Percentiles rank a stretch among this genome's conserved stretches.
phyloP scores from a whole-genome alignment of 2,888 invertebrate species.

The Apomyelois bistriatella region DNA sequence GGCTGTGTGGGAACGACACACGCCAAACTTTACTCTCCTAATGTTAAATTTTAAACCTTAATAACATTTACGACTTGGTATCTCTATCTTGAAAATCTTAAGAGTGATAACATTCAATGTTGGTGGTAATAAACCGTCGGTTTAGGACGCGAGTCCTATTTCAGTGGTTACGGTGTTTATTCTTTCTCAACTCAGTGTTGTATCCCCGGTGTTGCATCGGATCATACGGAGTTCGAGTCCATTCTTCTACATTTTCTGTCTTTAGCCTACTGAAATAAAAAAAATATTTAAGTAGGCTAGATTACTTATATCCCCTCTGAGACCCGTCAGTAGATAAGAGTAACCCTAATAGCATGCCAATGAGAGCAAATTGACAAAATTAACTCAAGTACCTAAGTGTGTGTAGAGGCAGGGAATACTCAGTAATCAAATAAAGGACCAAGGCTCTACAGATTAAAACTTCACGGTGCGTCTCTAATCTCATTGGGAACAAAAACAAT shows the following conservation, averaged over 20 bases:
- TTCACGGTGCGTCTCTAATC: conserved; percentile 62
- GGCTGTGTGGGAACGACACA: conserved; percentile 69
- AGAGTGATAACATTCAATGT: conserved; percentile 10
- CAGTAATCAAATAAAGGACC: no score
- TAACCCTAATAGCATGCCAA: no score
- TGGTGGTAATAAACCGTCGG: not conserved
- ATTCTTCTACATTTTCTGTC: no score
- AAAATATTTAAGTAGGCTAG: no score
- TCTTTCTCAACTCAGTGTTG: not conserved
- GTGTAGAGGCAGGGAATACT: no score
- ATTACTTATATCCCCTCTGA: no score
- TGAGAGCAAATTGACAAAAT: no score
- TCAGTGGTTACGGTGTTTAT: not conserved
- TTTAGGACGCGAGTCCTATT: not conserved
- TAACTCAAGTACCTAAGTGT: no score
- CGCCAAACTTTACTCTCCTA: conserved; percentile 48
- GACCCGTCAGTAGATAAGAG: no score
- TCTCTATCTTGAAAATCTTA: conserved; percentile 8
- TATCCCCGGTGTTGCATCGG: not conserved
- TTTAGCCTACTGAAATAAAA: no score
- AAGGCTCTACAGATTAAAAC: conserved; percentile 35
- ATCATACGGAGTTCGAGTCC: no score
- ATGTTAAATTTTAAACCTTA: conserved; percentile 33
- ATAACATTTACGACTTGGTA: conserved; percentile 7
- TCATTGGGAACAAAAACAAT: conserved; percentile 73